A percentile compares a stretch with the other conserved stretches of the same genome.
Evolutionary conservation across 2,888 invertebrate species (phyloP).

Genomic region (Lasioglossum villosulum): DNA sequence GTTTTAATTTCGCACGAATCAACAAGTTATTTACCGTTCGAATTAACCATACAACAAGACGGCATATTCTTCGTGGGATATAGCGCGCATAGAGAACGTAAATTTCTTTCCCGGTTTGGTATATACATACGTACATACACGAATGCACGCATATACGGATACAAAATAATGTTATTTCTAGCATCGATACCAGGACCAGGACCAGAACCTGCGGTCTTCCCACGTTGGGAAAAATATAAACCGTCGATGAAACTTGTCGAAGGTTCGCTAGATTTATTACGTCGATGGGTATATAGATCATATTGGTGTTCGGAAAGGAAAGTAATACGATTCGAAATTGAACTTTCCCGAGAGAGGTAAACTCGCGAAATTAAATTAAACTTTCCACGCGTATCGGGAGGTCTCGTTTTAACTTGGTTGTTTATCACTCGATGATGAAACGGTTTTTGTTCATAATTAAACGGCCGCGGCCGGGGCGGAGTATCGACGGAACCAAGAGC

Average conservation of each 20-base stretch:
- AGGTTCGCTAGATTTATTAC: slow-evolving; percentile 47
- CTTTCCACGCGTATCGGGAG: slow-evolving; percentile 9
- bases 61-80: neutral
- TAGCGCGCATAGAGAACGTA: neutral
- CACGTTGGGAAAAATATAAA: slow-evolving; percentile 12
- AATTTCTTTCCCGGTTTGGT: neutral
- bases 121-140: neutral
- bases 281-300: slow-evolving; percentile 34
- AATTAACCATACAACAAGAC: neutral
- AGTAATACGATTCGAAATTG: slow-evolving; percentile 37
- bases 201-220: neutral
- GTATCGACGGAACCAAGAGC: neutral
- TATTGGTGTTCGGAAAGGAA: slow-evolving; percentile 24
- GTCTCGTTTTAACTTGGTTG: slow-evolving; percentile 48
- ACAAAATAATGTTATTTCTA: neutral
- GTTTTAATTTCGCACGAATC: neutral
- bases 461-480: neutral
- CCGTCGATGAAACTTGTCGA: slow-evolving; percentile 26
- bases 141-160: too few species aligned
- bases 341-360: slow-evolving; percentile 23
- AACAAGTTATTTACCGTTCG: neutral
- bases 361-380: slow-evolving; percentile 51
- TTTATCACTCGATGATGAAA: slow-evolving; percentile 16
- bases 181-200: neutral
- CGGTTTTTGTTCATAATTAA: slow-evolving; percentile 30